Evolutionary conservation across 2,888 invertebrate species (phyloP).

Genomic region (Brenthis daphne): DNA sequence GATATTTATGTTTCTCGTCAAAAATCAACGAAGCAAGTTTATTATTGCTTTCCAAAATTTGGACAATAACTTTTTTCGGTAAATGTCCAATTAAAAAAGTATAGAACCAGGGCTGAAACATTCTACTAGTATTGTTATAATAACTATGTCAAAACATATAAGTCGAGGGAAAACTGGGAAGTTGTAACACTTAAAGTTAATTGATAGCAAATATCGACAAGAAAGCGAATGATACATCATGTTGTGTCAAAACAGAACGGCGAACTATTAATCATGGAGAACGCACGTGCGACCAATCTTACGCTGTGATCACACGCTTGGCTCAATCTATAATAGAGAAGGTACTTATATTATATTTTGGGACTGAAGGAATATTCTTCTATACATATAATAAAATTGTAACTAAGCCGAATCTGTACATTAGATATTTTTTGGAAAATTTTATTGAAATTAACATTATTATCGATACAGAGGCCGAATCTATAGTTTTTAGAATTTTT

Average conservation of each 20-base stretch:
- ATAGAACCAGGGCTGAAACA: too few relatives aligned
- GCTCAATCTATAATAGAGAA: constrained; percentile 38
- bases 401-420: too few relatives aligned
- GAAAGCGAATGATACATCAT: constrained; percentile 78
- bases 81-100: too few relatives aligned
- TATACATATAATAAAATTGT: too few relatives aligned
- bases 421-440: too few relatives aligned
- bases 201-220: constrained; percentile 74
- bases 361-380: constrained; percentile 7
- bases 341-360: constrained; percentile 36
- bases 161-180: constrained; percentile 8
- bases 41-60: too few relatives aligned
- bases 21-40: too few relatives aligned
- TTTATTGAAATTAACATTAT: too few relatives aligned
- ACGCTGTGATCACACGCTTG: constrained; percentile 49
- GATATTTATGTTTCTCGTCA: too few relatives aligned
- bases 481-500: too few relatives aligned
- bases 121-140: neutral
- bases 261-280: constrained; percentile 69
- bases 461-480: too few relatives aligned
- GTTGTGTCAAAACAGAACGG: constrained; percentile 70
- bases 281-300: constrained; percentile 70
- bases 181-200: constrained; percentile 54
- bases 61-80: too few relatives aligned
- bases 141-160: neutral